Conservation (phyloP, 2,797 vertebrate genomes). For the Gephyroberyx darwinii region DNA sequence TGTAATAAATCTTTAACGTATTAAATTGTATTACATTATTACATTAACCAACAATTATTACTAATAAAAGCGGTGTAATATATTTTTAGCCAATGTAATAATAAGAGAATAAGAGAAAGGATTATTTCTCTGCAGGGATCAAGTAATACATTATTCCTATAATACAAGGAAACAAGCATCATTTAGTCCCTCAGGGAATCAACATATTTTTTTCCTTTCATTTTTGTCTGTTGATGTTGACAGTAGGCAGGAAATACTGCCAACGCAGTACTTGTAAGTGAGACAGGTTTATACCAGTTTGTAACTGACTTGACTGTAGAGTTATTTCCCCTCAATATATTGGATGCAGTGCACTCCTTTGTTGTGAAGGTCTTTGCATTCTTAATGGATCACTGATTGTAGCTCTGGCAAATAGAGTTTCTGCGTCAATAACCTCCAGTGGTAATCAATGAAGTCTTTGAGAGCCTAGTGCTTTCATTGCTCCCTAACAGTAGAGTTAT, state of each 20-base stretch:
- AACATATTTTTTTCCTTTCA: neutral
- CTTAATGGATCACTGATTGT: conserved; percentile 59
- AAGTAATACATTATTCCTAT: neutral
- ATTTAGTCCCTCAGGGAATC: neutral
- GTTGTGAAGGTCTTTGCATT: conserved; percentile 40
- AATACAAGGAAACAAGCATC: neutral
- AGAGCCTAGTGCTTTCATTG: neutral
- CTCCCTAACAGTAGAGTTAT: neutral
- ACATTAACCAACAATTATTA: too few species aligned
- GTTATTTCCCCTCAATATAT: conserved; percentile 23
- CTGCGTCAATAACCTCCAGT: conserved; percentile 42
- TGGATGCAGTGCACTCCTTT: conserved; percentile 20
- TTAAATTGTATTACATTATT: too few species aligned
- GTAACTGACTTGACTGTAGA: conserved; percentile 17
- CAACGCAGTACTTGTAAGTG: neutral
- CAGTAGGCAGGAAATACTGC: conserved; percentile 5
- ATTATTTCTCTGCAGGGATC: neutral
- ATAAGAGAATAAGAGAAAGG: neutral
- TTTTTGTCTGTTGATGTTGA: conserved; percentile 5
- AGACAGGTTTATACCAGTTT: neutral
- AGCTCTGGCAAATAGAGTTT: conserved; percentile 51
- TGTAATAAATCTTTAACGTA: too few species aligned
- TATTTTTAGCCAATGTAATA: too few species aligned
- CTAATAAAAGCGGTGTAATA: too few species aligned
- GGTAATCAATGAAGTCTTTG: conserved; percentile 53